Percentiles rank a stretch among this genome's conserved stretches.
These are phyloP conservation scores for Microplitis manilae DNA, from an alignment of 2,888 invertebrate species.

Conservation along the genomic window DNA sequence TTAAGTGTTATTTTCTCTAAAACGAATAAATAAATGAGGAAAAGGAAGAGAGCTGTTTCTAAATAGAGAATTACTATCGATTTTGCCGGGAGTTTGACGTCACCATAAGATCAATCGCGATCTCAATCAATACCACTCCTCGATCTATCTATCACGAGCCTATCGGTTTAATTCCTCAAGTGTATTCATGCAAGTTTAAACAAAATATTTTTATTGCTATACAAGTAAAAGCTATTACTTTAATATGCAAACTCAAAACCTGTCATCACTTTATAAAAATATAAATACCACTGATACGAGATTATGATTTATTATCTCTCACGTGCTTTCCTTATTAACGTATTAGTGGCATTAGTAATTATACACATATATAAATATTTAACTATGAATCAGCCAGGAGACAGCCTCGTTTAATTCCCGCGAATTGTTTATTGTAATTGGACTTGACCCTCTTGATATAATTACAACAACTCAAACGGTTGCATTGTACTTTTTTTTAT, in stretches of 20 bases:
- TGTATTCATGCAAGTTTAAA: not conserved
- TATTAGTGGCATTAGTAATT: not conserved
- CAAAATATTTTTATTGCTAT: not conserved
- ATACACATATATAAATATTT: not conserved
- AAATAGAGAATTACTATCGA: not conserved
- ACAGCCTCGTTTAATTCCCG: not conserved
- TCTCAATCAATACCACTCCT: constrained; percentile 13
- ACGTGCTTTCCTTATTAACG: not conserved
- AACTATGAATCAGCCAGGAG: not conserved
- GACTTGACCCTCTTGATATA: not conserved
- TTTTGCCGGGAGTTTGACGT: not conserved
- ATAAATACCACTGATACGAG: not conserved
- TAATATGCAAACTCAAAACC: not conserved
- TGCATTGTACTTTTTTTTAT: not conserved
- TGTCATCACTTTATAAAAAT: not conserved
- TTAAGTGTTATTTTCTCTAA: constrained; percentile 5
- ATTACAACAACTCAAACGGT: not conserved
- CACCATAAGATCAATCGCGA: not conserved
- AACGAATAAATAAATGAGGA: constrained; percentile 6
- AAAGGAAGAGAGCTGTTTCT: constrained; percentile 13
- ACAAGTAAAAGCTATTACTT: not conserved
- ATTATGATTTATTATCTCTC: not conserved
- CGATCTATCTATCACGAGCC: not conserved
- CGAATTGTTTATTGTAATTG: not conserved
- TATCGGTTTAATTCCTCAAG: not conserved